A percentile compares a stretch with the other conserved stretches of the same genome.
These are phyloP conservation scores for Solenopsis fugax DNA, from an alignment of 1,140 invertebrate genomes.

Conservation along the genomic window DNA sequence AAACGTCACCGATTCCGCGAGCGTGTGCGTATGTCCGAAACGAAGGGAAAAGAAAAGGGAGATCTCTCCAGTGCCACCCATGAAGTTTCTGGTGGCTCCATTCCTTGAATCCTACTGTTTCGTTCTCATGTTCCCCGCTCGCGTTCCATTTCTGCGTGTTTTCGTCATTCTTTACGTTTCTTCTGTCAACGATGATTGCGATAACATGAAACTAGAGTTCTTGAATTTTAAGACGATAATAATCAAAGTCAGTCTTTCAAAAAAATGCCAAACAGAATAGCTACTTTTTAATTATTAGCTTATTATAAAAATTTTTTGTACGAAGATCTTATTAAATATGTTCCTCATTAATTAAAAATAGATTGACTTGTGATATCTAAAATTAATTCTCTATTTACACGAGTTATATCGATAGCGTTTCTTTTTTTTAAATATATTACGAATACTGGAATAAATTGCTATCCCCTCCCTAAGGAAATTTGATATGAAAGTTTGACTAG, in stretches of 20 bases:
- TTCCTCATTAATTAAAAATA: neutral
- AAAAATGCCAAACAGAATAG: neutral
- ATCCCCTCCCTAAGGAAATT: too few species aligned
- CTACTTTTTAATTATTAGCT: neutral
- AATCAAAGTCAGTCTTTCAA: neutral
- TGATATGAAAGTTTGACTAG: too few species aligned
- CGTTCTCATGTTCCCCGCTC: slow-evolving; percentile 18
- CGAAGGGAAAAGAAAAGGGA: slow-evolving; percentile 63
- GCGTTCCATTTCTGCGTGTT: neutral
- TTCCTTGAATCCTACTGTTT: slow-evolving; percentile 28
- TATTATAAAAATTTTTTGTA: neutral
- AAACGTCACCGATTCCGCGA: slow-evolving; percentile 34
- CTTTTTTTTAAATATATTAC: too few species aligned
- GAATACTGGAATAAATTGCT: too few species aligned
- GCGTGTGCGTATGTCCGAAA: slow-evolving; percentile 23
- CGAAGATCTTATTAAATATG: neutral
- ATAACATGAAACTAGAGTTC: neutral
- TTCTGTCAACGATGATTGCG: neutral
- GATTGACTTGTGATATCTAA: neutral
- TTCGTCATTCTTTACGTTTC: neutral
- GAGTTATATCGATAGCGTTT: too few species aligned
- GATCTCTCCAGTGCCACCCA: slow-evolving; percentile 79
- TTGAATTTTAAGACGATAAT: neutral
- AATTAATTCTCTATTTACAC: neutral
- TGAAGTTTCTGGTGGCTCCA: slow-evolving; percentile 64